Evolutionary conservation across 2,797 vertebrate species (phyloP), one percentile per base, ranked within the genome.

Genomic region (Lerista edwardsae): DNA sequence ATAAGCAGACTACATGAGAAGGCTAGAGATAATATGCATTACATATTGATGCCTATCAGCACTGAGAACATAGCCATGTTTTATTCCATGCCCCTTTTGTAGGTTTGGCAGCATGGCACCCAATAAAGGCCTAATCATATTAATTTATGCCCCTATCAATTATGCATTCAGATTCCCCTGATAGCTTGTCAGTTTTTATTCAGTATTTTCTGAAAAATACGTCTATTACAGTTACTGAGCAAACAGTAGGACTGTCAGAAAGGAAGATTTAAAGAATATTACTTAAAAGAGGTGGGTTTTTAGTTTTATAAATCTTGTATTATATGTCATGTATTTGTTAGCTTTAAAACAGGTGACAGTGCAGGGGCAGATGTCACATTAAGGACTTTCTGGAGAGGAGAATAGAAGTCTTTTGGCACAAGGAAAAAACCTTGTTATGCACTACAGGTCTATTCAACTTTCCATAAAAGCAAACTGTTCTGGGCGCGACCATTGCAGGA

Each of bases 111-210:
- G 97, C 93, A 94, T 95, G 89, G 94, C 91, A 94, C 95, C 96
- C 96, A 96, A 96, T 96, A 94, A 96, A 96, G 95, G 94, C 94
- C 96, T 97, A 97, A 98, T 97, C 96, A 94, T 97, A 97, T 97
- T 98, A 97, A 97, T 98, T 97, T 97, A 98, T 98, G 96, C 96
- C 95, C 93, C 93, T 93, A 98, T 98, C 97, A 98, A 98, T 98
- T 98, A 98, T 98, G 96, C 97, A 98, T 98, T 97, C 96, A 97
- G 94, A 97, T 96, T 97, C 95, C 94, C 94, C 94, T 94, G 97
- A 97, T 97, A 97, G 95, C 96, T 96, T 97, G 97, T 97, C 97
- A 97, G 96, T 95, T 97, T 98, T 96, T 97, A 97, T 97, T 97
- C 97, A 96, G 95, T 96, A 94, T 96, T 97, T 96, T 96, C 96